Evolutionary conservation across 2,113 vertebrate species (phyloP).

Genomic region (Scytalopus superciliaris): DNA sequence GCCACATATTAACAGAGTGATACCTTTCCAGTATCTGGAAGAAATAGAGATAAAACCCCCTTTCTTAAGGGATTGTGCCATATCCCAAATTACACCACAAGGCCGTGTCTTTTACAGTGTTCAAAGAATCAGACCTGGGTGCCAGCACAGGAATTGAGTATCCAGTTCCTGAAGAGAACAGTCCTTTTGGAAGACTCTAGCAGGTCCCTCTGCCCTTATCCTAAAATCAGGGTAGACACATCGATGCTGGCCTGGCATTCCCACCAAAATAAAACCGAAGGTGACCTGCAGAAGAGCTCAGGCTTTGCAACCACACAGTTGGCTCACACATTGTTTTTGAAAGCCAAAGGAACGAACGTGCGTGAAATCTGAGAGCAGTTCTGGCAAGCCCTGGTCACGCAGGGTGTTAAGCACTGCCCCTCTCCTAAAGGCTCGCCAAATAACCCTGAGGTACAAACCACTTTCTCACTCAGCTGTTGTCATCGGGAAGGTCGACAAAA

Average conservation of each 20-base stretch:
- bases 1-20: neutral
- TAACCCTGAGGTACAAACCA: neutral
- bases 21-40: neutral
- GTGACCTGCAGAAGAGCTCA: neutral
- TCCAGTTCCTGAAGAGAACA: neutral
- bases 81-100: neutral
- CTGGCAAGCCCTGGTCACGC: neutral
- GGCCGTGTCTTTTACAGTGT: neutral
- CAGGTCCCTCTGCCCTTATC: neutral
- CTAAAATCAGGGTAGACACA: neutral
- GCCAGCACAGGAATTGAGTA: neutral
- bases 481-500: neutral
- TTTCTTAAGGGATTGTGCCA: neutral
- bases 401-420: neutral
- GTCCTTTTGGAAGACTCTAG: neutral
- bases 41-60: neutral
- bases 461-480: neutral
- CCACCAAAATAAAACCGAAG: neutral
- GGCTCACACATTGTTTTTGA: accelerated
- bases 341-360: neutral
- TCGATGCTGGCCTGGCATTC: neutral
- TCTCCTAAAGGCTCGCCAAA: neutral
- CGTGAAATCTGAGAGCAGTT: neutral
- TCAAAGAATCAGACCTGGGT: neutral
- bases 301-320: neutral